Base-by-base conservation (phyloP, 2,888 invertebrate genomes). In the Sceliomorpha sp. region DNA sequence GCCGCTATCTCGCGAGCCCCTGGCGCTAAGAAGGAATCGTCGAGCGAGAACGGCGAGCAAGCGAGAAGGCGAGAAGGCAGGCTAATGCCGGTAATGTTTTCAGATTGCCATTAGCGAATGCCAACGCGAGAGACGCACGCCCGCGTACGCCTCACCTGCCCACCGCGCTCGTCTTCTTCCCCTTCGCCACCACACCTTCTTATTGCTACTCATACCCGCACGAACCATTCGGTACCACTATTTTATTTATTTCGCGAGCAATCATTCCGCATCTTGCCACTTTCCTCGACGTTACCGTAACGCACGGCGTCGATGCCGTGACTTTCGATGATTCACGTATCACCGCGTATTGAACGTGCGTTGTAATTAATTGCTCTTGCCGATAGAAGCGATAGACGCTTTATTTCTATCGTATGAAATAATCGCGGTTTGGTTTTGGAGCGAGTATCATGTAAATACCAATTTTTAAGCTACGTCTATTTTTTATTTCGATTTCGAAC, bases 31-130 rank as follows among this genome's bases (percentile, higher is more conserved):
- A 42, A 59, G 34, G 42, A 67, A 60, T 47, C 51, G 37, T 55
- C 44, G 12, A 40, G 40, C 27, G 29, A 42, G 48, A 24, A 34
- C n/a, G 14, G 9, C 8, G 36, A 63, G 31, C 7, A 17, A 68
- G 51, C 55, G 69, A 58, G 48, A 45, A 63, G 39, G 36, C 42
- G 60, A 53, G 67, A 73, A 73, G 78, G 76, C 79, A 67, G 78
- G 75, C 66, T 79, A 79, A 80, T 80, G 75, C 75, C 68, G 76
- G 77, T 76, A 79, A 74, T 75, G 76, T 73, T 71, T 76, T 70
- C 55, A 77, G 78, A 81, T 83, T 78, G 81, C 83, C 82, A 83
- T 82, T 83, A 84, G 82, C 82, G 73, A 82, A 79, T 82, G 83
- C 82, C 81, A 77, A 48, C 53, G 44, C 78, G 72, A 51, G 78